Conservation (phyloP, 2,888 invertebrate species). For the Cataglyphis altisquamis region DNA sequence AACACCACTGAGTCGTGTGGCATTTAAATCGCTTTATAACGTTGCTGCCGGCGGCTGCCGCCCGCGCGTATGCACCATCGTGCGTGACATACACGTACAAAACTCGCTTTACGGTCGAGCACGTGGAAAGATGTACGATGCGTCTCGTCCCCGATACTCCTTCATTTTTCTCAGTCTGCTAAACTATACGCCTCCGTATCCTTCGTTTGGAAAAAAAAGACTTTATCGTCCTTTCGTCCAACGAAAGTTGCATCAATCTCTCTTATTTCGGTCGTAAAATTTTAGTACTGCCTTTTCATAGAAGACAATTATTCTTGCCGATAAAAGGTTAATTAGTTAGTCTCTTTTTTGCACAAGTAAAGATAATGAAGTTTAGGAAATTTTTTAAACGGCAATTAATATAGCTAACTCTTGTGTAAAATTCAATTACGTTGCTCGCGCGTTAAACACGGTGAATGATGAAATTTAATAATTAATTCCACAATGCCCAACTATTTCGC, state of each 20-base stretch:
- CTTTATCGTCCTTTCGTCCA: background rate
- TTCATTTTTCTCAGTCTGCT: slow-evolving; percentile 11
- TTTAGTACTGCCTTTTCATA: background rate
- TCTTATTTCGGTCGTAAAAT: background rate
- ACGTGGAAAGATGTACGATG: slow-evolving; percentile 53
- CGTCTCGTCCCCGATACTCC: slow-evolving; percentile 61
- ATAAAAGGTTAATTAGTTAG: background rate
- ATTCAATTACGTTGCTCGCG: background rate
- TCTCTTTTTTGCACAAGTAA: background rate
- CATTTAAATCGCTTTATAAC: slow-evolving; percentile 75
- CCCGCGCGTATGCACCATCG: slow-evolving; percentile 44
- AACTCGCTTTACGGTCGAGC: slow-evolving; percentile 33
- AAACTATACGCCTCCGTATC: background rate
- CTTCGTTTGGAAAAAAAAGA: background rate
- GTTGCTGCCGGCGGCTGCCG: slow-evolving; percentile 58
- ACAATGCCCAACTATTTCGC: background rate
- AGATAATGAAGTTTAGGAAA: background rate
- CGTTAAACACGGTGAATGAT: background rate
- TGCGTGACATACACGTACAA: background rate
- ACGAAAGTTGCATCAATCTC: background rate
- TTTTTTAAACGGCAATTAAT: background rate
- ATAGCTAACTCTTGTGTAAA: background rate
- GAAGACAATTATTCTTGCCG: background rate
- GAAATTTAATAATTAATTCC: background rate
- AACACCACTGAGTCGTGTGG: slow-evolving; percentile 65